Evolutionary conservation across 1,140 invertebrate genomes (phyloP).

Genomic region (Drosophila ohnishii): DNA sequence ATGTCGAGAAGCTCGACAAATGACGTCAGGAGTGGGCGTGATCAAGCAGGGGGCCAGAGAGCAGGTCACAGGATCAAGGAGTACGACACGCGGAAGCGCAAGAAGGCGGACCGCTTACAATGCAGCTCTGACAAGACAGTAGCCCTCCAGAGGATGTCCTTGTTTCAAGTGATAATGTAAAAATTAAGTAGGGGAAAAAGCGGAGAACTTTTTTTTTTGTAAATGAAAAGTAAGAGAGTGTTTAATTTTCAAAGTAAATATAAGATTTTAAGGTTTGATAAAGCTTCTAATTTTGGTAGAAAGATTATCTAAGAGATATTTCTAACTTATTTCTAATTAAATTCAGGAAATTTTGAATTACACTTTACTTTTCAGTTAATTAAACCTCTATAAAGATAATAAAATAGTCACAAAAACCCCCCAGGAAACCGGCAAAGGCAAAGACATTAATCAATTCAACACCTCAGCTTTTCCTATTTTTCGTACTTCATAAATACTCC

Average conservation of each 20-base stretch:
- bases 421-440: background rate
- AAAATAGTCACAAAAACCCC: background rate
- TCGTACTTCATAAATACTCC: constrained; percentile 19
- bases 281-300: background rate
- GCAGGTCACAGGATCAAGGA: constrained; percentile 5
- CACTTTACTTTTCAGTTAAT: background rate
- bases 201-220: too few species aligned
- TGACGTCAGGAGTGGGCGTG: constrained; percentile 68
- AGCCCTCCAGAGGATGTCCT: constrained; percentile 10
- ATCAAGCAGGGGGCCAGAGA: constrained; percentile 1
- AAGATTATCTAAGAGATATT: too few species aligned
- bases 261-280: background rate
- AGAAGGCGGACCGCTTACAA: constrained; percentile 54
- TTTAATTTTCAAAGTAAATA: background rate
- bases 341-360: too few species aligned
- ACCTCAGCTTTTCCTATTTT: constrained; percentile 7
- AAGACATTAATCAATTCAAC: constrained; percentile 22
- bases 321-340: too few species aligned
- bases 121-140: constrained; percentile 51
- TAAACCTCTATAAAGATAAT: background rate
- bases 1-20: constrained; percentile 67
- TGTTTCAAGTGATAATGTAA: constrained; percentile 3
- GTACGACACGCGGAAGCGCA: constrained; percentile 28
- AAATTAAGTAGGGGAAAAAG: background rate
- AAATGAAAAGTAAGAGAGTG: background rate